phyloP scores from a whole-genome alignment of 2,113 vertebrate genomes.

The crab-eating macaque (Macaca fascicularis) region DNA sequence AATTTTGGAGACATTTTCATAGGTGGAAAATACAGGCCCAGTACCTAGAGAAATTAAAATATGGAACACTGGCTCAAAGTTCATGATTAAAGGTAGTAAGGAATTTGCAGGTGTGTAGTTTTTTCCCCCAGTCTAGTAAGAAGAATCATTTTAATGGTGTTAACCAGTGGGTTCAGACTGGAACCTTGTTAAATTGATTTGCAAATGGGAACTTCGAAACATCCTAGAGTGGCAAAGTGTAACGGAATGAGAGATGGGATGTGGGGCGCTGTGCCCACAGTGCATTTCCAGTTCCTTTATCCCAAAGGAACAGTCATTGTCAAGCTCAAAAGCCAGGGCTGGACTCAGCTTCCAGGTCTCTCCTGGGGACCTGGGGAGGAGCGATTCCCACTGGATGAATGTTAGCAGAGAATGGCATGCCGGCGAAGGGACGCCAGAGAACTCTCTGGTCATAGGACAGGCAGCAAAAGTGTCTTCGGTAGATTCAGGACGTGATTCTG shows the following conservation, averaged over 20 bases:
- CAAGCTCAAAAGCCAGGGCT: conserved; percentile 14
- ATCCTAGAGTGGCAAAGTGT: neutral
- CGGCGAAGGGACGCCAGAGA: conserved; percentile 53
- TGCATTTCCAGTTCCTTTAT: neutral
- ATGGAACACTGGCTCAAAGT: neutral
- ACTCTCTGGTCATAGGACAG: conserved; percentile 43
- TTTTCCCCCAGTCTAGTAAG: neutral
- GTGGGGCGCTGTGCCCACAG: neutral
- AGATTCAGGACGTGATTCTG: conserved; percentile 70
- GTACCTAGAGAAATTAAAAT: neutral
- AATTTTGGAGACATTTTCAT: neutral
- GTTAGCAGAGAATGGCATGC: conserved; percentile 49
- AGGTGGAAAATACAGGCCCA: neutral
- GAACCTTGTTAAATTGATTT: neutral
- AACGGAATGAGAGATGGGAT: neutral
- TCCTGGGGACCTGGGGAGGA: conserved; percentile 42
- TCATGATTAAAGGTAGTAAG: neutral
- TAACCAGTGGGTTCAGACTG: neutral
- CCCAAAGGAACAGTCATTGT: neutral
- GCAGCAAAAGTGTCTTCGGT: conserved; percentile 50
- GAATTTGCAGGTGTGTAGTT: conserved; percentile 46
- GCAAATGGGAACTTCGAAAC: neutral
- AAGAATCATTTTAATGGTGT: neutral
- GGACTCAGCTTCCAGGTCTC: conserved; percentile 42
- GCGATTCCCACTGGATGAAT: conserved; percentile 60